A percentile compares a stretch with the other conserved stretches of the same genome.
These are phyloP conservation scores for Ramphastos sulfuratus DNA, from an alignment of 2,113 vertebrate genomes.

Conservation along the genomic window DNA sequence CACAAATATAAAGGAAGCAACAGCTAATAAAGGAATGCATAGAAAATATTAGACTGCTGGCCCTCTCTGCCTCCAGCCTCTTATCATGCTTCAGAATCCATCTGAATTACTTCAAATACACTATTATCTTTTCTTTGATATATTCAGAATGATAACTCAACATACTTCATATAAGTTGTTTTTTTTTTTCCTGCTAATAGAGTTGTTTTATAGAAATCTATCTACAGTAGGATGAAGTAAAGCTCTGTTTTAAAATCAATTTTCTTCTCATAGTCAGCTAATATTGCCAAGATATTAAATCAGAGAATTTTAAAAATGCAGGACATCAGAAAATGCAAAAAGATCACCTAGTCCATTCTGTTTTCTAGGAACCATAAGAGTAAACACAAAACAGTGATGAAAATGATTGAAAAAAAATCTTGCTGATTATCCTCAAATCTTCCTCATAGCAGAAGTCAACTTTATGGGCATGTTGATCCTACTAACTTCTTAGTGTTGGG, in stretches of 20 bases:
- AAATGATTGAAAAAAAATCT: not conserved
- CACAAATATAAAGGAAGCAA: not conserved
- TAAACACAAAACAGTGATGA: not conserved
- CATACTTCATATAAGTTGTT: not conserved
- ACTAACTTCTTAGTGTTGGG: constrained; percentile 35
- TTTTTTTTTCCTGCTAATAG: not conserved
- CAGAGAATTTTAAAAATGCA: not conserved
- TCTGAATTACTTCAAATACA: not conserved
- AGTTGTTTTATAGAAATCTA: not conserved
- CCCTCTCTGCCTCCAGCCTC: not conserved
- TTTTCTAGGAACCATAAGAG: not conserved
- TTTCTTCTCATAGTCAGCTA: not conserved
- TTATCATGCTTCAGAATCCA: not conserved
- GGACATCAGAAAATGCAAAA: not conserved
- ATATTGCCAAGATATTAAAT: not conserved
- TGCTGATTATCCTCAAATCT: constrained; percentile 7
- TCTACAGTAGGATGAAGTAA: not conserved
- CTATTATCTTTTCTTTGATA: not conserved
- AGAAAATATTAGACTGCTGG: not conserved
- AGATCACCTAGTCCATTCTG: not conserved
- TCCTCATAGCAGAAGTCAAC: not conserved
- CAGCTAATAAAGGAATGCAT: not conserved
- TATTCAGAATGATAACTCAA: not conserved
- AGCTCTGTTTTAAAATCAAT: not conserved
- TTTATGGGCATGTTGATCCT: not conserved